A percentile compares a stretch with the other conserved stretches of the same genome.
Evolutionary conservation across 2,888 invertebrate genomes (phyloP).

Genomic region (Pasiphila rectangulata): DNA sequence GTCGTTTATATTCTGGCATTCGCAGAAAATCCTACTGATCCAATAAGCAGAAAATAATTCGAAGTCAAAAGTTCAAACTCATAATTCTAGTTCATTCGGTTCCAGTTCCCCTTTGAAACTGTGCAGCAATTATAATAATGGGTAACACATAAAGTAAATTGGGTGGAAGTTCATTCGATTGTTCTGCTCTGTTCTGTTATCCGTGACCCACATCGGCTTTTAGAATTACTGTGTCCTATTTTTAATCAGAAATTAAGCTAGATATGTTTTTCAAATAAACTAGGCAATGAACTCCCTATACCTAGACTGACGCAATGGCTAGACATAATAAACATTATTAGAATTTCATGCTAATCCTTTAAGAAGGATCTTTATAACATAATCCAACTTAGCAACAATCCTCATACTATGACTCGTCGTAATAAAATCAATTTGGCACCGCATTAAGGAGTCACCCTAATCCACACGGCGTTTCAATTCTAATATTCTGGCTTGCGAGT

Average conservation of each 20-base stretch:
- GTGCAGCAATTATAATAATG: slow-evolving; percentile 70
- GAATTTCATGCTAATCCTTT: slow-evolving; percentile 1
- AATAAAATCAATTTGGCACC: slow-evolving; percentile 17
- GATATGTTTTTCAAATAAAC: slow-evolving; percentile 5
- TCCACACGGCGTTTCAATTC: slow-evolving; percentile 37
- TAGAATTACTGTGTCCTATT: slow-evolving; percentile 32
- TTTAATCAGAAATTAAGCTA: slow-evolving; percentile 3
- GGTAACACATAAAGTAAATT: slow-evolving; percentile 69
- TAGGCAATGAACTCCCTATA: background rate
- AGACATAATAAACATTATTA: no score
- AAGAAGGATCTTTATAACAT: slow-evolving; percentile 6
- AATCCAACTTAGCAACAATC: slow-evolving; percentile 8
- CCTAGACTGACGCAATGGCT: no score
- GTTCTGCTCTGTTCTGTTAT: slow-evolving; percentile 45
- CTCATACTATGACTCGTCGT: slow-evolving; percentile 1
- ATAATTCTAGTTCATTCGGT: slow-evolving; percentile 50
- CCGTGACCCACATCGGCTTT: slow-evolving; percentile 44
- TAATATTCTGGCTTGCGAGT: slow-evolving; percentile 31
- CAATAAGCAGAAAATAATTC: slow-evolving; percentile 26
- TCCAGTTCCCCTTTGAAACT: slow-evolving; percentile 56
- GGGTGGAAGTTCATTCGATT: slow-evolving; percentile 64
- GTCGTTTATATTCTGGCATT: no score
- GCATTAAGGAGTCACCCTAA: slow-evolving; percentile 21
- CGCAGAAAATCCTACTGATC: slow-evolving; percentile 1
- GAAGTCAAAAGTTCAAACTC: slow-evolving; percentile 45